Percentiles rank a stretch among this genome's conserved stretches.
These are phyloP conservation scores for Trachythela sp. DNA, from an alignment of 64 coral and sea anemone genomes.

Conservation along the genomic window DNA sequence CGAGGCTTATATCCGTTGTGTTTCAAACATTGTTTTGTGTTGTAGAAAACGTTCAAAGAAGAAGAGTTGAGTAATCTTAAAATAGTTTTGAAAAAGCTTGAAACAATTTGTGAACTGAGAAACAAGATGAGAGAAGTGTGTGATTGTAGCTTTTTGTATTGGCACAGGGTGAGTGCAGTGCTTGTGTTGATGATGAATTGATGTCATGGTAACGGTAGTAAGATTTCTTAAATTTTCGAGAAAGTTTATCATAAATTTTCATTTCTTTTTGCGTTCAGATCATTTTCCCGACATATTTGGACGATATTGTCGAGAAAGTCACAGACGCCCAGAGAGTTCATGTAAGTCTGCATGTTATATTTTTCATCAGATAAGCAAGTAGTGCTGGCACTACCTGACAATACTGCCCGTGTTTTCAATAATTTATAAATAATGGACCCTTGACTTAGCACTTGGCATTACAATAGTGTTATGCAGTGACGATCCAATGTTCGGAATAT, in stretches of 20 bases:
- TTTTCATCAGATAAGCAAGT: not conserved
- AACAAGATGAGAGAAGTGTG: slow-evolving; percentile 59
- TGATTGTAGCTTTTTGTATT: slow-evolving; percentile 81
- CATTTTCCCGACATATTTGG: slow-evolving; percentile 66
- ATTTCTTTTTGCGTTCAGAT: not conserved
- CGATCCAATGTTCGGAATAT: too few species aligned
- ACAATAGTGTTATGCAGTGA: too few species aligned
- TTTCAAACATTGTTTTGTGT: not conserved
- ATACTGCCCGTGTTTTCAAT: too few species aligned
- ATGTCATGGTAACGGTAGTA: too few species aligned
- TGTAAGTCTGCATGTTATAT: slow-evolving; percentile 43
- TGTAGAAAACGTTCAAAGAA: slow-evolving; percentile 77
- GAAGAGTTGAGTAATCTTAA: slow-evolving; percentile 76
- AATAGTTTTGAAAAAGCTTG: slow-evolving; percentile 65
- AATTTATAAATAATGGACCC: too few species aligned
- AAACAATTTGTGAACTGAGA: slow-evolving; percentile 68
- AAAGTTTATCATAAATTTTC: not conserved
- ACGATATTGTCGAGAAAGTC: slow-evolving; percentile 81
- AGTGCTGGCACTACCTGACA: too few species aligned
- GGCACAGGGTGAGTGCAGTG: slow-evolving; percentile 81
- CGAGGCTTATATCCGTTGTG: too few species aligned
- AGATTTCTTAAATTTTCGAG: too few species aligned
- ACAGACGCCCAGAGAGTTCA: slow-evolving; percentile 88
- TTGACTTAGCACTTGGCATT: too few species aligned
- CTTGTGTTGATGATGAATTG: too few species aligned